phyloP scores from a whole-genome alignment of 2,113 vertebrate species.

The Addax nasomaculatus region DNA sequence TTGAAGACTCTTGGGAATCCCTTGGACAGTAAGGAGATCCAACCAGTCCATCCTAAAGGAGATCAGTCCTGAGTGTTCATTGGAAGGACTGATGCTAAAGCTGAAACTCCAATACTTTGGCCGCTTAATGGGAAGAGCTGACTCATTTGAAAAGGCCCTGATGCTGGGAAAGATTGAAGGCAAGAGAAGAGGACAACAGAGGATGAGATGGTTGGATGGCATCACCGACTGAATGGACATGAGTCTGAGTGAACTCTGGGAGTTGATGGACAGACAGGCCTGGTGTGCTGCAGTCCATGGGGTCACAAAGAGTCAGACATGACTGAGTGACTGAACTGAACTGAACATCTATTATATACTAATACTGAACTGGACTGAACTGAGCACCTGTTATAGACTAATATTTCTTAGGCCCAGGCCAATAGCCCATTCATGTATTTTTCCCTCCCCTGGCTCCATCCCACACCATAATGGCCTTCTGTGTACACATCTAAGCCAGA shows the following conservation, averaged over 20 bases:
- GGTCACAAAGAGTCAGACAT: neutral
- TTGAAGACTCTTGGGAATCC: neutral
- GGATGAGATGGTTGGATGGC: neutral
- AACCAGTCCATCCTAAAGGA: neutral
- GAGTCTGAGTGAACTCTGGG: neutral
- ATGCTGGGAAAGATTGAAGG: neutral
- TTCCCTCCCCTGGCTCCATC: neutral
- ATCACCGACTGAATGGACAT: neutral
- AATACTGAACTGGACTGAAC: neutral
- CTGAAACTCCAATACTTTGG: neutral
- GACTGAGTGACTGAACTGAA: neutral
- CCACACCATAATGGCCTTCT: neutral
- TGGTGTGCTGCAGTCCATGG: neutral
- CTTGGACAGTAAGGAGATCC: neutral
- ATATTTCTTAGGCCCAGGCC: neutral
- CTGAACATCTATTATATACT: neutral
- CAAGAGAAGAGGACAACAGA: neutral
- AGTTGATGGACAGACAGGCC: neutral
- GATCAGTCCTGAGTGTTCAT: neutral
- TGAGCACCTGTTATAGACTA: neutral
- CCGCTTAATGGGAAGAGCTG: neutral
- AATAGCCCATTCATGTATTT: neutral
- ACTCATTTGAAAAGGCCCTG: neutral
- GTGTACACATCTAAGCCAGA: neutral
- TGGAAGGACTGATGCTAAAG: neutral